Evolutionary conservation across 1,140 invertebrate species (phyloP).

Genomic region (Semibalanus balanoides): DNA sequence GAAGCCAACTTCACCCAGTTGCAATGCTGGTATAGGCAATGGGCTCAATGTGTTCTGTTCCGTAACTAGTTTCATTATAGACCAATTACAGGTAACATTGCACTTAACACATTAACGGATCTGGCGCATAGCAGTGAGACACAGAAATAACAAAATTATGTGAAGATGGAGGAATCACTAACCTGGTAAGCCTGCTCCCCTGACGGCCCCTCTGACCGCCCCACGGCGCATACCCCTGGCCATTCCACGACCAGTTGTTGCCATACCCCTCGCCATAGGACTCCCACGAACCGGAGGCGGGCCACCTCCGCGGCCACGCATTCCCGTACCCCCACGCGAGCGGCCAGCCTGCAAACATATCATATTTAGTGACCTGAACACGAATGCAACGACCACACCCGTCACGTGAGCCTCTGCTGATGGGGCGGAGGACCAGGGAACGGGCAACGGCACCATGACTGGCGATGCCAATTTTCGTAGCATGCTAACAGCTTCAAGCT

Average conservation of each 20-base stretch:
- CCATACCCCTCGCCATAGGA: background rate
- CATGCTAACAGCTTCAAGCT: background rate
- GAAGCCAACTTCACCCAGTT: too few relatives aligned
- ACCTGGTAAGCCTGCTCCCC: conserved; percentile 82
- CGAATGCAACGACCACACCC: background rate
- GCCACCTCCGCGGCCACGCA: conserved; percentile 72
- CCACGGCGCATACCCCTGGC: conserved; percentile 34
- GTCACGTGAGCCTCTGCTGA: background rate
- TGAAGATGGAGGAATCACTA: conserved; percentile 28
- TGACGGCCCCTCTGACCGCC: conserved; percentile 57
- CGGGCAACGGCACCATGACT: background rate
- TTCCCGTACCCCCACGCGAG: conserved; percentile 61
- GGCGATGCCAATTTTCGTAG: background rate
- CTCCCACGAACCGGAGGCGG: conserved; percentile 24
- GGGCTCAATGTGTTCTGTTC: too few relatives aligned
- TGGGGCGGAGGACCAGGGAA: background rate
- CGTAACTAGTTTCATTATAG: too few relatives aligned
- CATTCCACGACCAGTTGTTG: background rate
- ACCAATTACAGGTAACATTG: too few relatives aligned
- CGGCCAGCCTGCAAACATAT: conserved; percentile 48
- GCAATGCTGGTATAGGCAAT: too few relatives aligned
- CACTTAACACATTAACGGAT: too few relatives aligned
- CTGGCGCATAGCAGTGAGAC: too few relatives aligned
- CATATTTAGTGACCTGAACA: too few relatives aligned
- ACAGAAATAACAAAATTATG: too few relatives aligned